Conservation (phyloP, 2,113 vertebrate genomes). For the Leptobrachium ailaonicum region DNA sequence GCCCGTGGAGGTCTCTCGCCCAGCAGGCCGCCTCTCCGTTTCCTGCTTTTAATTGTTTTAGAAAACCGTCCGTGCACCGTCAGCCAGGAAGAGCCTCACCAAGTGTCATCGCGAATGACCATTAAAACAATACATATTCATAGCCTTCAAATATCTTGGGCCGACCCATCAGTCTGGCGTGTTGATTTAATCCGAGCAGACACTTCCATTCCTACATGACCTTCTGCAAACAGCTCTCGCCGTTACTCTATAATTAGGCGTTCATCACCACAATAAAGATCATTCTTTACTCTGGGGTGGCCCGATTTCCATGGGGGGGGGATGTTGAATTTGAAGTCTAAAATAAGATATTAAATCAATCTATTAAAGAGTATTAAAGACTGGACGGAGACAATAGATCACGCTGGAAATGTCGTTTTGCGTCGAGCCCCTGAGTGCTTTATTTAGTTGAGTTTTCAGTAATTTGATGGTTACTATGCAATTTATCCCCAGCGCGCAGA, state of each 20-base stretch:
- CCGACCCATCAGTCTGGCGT: not conserved
- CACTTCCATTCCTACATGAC: not conserved
- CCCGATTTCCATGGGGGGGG: not conserved
- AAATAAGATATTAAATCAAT: slow-evolving; percentile 15
- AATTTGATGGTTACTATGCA: slow-evolving; percentile 9
- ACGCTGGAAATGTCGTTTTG: not conserved
- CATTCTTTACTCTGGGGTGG: slow-evolving; percentile 5
- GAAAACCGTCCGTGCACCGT: not conserved
- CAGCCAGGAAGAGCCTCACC: slow-evolving; percentile 25
- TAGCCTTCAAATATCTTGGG: not conserved
- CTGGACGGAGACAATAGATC: slow-evolving; percentile 2
- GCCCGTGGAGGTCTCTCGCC: not conserved
- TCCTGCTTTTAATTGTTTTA: slow-evolving; percentile 38
- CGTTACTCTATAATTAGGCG: not conserved
- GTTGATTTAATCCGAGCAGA: slow-evolving; percentile 4
- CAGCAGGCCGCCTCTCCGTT: not conserved
- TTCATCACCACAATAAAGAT: not conserved
- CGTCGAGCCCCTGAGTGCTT: not conserved
- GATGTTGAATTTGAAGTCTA: not conserved
- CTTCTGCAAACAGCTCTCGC: not conserved
- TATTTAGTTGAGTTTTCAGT: slow-evolving; percentile 3
- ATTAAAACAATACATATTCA: slow-evolving; percentile 30
- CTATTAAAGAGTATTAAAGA: not conserved
- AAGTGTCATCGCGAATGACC: slow-evolving; percentile 1
- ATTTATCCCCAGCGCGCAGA: slow-evolving; percentile 8